A percentile compares a stretch with the other conserved stretches of the same genome.
phyloP scores from a whole-genome alignment of 2,113 vertebrate species.

The Anolis carolinensis region DNA sequence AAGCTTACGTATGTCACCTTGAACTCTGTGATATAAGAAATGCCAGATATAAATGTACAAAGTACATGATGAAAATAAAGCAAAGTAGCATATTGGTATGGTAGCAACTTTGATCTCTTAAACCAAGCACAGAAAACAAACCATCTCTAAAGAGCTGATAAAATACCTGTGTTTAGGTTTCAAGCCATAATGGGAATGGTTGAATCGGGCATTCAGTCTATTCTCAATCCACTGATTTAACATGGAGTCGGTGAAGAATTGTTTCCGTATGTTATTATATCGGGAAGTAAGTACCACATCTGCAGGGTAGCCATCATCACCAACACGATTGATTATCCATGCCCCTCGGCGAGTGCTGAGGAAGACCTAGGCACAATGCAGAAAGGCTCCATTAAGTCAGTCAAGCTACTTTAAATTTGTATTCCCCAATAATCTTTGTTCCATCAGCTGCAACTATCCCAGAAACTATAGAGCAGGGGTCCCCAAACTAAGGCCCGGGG shows the following conservation, averaged over 20 bases:
- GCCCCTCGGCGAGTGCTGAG: conserved; percentile 88
- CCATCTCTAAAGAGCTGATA: too few species aligned
- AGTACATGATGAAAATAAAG: neutral
- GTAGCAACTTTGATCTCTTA: too few species aligned
- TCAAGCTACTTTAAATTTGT: too few species aligned
- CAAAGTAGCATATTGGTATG: too few species aligned
- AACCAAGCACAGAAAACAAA: too few species aligned
- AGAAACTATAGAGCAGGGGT: neutral
- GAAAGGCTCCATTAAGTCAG: neutral
- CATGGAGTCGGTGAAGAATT: neutral
- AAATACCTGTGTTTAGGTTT: conserved; percentile 82
- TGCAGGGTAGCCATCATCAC: conserved; percentile 52
- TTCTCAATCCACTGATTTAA: conserved; percentile 70
- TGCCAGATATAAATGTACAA: neutral
- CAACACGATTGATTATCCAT: conserved; percentile 85
- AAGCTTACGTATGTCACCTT: neutral
- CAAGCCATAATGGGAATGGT: conserved; percentile 82
- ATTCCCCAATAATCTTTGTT: neutral
- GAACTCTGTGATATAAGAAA: neutral
- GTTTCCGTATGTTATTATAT: conserved; percentile 8
- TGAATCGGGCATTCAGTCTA: conserved; percentile 74
- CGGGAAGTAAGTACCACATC: conserved; percentile 50
- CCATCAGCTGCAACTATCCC: neutral
- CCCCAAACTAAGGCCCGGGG: too few species aligned
- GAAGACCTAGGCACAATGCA: conserved; percentile 81